Evolutionary conservation across 2,797 vertebrate genomes (phyloP).

Genomic region (Pyrocephalus nanus): DNA sequence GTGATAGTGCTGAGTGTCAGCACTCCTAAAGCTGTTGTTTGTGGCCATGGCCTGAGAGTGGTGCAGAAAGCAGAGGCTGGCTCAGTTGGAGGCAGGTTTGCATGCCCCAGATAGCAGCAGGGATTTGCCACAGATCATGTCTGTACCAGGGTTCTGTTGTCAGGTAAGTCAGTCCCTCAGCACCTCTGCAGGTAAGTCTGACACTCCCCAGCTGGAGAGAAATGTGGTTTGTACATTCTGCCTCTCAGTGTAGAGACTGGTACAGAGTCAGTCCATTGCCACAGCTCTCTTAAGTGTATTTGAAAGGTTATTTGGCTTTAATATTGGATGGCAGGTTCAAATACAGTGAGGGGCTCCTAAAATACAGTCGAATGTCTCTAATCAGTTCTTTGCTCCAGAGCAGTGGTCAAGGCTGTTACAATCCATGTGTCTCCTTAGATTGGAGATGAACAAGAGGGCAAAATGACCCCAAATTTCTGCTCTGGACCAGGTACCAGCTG

Average conservation of each 20-base stretch:
- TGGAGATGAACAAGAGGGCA: not conserved
- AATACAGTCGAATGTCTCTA: not conserved
- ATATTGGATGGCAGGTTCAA: not conserved
- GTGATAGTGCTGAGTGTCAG: not conserved
- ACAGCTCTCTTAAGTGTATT: not conserved
- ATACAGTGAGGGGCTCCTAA: not conserved
- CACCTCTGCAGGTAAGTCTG: not conserved
- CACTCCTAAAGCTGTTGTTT: not conserved
- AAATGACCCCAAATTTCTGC: not conserved
- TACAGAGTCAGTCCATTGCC: not conserved
- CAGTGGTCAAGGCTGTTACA: not conserved
- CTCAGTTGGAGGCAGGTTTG: not conserved
- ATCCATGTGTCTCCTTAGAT: not conserved
- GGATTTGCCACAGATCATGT: rapidly evolving
- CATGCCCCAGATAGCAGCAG: not conserved
- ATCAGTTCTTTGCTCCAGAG: not conserved
- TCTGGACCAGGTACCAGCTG: not conserved
- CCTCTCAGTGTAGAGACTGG: not conserved
- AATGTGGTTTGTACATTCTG: rapidly evolving
- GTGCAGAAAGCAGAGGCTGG: not conserved
- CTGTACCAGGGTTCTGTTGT: not conserved
- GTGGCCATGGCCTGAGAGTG: not conserved
- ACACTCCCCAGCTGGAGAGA: not conserved
- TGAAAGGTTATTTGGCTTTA: not conserved
- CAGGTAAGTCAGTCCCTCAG: not conserved